Evolutionary conservation across 2,113 vertebrate species (phyloP).

Genomic region (Nothobranchius kuhntae): DNA sequence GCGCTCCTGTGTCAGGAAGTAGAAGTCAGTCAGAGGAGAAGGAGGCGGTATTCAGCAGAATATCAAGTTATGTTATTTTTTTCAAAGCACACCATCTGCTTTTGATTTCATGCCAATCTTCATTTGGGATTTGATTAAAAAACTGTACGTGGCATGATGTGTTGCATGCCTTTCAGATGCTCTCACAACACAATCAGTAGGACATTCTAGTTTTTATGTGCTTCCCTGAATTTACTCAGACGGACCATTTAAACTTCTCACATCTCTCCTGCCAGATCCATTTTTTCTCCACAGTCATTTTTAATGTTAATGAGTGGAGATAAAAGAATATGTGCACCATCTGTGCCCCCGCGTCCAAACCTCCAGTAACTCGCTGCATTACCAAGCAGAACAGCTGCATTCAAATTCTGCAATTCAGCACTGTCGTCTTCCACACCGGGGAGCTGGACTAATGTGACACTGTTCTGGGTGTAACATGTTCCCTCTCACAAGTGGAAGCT

Average conservation of each 20-base stretch:
- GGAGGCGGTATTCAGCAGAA: neutral
- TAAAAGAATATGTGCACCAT: constrained; percentile 10
- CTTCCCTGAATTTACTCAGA: neutral
- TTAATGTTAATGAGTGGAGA: neutral
- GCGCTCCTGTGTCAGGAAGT: too few relatives aligned
- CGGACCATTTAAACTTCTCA: neutral
- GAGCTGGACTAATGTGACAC: constrained; percentile 45
- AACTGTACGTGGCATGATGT: neutral
- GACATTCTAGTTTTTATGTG: neutral
- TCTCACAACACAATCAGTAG: neutral
- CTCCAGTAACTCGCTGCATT: constrained; percentile 4
- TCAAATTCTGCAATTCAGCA: constrained; percentile 36
- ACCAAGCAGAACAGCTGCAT: neutral
- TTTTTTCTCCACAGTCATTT: neutral
- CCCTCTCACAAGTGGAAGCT: constrained; percentile 37
- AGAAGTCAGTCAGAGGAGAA: too few relatives aligned
- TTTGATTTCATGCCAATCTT: neutral
- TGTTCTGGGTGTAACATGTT: constrained; percentile 40
- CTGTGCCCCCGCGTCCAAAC: neutral
- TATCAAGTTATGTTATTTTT: neutral
- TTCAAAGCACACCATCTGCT: neutral
- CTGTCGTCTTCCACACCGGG: constrained; percentile 10
- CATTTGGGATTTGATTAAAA: neutral
- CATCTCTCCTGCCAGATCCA: neutral
- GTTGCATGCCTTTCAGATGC: too few relatives aligned